phyloP scores from a whole-genome alignment of 2,888 invertebrate species.

The Dicycla oo region DNA sequence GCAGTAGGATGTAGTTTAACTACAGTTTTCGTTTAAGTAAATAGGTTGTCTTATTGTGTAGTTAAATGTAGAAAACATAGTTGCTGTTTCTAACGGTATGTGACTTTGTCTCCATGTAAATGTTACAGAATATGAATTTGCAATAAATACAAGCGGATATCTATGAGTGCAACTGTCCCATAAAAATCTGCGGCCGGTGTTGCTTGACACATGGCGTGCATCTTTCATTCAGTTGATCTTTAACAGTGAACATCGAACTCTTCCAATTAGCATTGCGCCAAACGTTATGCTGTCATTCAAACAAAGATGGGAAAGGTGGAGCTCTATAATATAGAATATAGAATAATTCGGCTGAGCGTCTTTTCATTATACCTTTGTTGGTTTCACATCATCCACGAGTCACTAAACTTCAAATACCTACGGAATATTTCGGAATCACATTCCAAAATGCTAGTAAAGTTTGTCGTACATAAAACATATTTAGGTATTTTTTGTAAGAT shows the following conservation, averaged over 20 bases:
- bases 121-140: too few species aligned
- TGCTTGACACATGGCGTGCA: not conserved
- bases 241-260: not conserved
- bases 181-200: not conserved
- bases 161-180: not conserved
- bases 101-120: not conserved
- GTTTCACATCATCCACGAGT: too few species aligned
- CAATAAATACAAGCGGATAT: not conserved
- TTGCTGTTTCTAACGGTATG: not conserved
- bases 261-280: not conserved
- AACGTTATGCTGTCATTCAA: not conserved
- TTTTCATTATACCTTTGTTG: too few species aligned
- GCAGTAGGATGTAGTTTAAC: constrained; percentile 58
- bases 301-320: not conserved
- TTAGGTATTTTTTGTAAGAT: too few species aligned
- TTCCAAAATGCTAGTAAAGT: too few species aligned
- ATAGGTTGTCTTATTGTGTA: constrained; percentile 47
- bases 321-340: too few species aligned
- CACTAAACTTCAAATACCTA: too few species aligned
- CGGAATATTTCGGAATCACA: too few species aligned
- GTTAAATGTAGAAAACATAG: constrained; percentile 27
- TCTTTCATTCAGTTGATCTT: constrained; percentile 1
- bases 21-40: constrained; percentile 60
- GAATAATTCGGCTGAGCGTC: not conserved
- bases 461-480: too few species aligned